These are phyloP conservation scores for Ellobium chinense DNA, from an alignment of 2,888 invertebrate genomes.

Conservation along the genomic window DNA sequence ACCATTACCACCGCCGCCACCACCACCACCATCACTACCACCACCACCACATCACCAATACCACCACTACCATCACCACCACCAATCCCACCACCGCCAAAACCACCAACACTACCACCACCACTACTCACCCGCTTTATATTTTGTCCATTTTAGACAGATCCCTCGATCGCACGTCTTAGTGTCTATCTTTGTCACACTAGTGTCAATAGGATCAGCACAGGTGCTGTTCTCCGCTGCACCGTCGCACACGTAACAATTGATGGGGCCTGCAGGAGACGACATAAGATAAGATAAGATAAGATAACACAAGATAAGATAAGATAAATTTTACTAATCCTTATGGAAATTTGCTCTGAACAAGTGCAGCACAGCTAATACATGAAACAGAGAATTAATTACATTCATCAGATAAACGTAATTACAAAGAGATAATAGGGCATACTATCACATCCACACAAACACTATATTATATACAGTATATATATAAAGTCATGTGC, in stretches of 20 bases:
- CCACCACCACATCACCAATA: conserved; percentile 1
- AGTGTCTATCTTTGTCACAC: conserved; percentile 50
- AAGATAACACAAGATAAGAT: too few relatives aligned
- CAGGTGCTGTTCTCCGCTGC: conserved; percentile 65
- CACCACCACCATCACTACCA: not conserved
- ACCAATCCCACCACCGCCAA: not conserved
- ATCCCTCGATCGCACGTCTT: conserved; percentile 68
- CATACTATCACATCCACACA: too few relatives aligned
- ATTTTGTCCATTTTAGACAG: conserved; percentile 73
- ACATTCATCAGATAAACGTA: too few relatives aligned
- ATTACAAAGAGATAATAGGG: too few relatives aligned
- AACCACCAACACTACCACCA: not conserved
- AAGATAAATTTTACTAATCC: too few relatives aligned
- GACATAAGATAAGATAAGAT: too few relatives aligned
- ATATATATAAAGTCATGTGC: too few relatives aligned
- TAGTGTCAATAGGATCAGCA: conserved; percentile 64
- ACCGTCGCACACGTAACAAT: conserved; percentile 69
- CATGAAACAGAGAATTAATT: too few relatives aligned
- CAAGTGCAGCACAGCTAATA: too few relatives aligned
- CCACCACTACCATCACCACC: not conserved
- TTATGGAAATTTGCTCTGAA: too few relatives aligned
- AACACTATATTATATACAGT: too few relatives aligned
- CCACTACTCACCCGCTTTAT: conserved; percentile 58
- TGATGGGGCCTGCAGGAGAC: conserved; percentile 63
- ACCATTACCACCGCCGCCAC: not conserved